Evolutionary conservation across 2,888 invertebrate genomes (phyloP).

Genomic region (Nephrotoma flavescens): DNA sequence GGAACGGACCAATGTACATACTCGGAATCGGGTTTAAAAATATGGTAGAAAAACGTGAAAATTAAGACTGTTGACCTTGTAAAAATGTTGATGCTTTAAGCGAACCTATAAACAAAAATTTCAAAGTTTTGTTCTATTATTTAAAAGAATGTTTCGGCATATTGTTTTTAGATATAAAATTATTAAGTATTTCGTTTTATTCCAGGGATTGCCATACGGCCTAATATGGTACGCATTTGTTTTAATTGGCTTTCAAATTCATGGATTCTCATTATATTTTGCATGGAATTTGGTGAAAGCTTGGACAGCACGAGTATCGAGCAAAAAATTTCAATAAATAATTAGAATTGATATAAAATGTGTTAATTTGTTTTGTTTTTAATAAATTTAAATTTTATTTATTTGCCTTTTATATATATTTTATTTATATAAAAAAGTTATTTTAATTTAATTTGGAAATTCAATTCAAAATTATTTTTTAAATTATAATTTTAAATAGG

Average conservation of each 20-base stretch:
- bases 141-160: too few relatives aligned
- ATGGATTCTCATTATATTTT: slow-evolving; percentile 73
- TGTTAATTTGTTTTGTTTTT: neutral
- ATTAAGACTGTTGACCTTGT: too few relatives aligned
- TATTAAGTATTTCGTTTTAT: neutral
- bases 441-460: neutral
- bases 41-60: too few relatives aligned
- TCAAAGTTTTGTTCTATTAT: too few relatives aligned
- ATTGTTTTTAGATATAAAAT: too few relatives aligned
- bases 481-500: neutral
- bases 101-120: too few relatives aligned
- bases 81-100: too few relatives aligned
- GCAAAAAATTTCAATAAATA: slow-evolving; percentile 51
- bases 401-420: neutral
- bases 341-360: neutral
- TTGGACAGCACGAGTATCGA: slow-evolving; percentile 62
- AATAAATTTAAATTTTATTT: neutral
- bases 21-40: too few relatives aligned
- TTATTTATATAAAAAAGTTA: neutral
- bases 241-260: slow-evolving; percentile 73
- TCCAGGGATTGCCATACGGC: slow-evolving; percentile 77
- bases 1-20: too few relatives aligned
- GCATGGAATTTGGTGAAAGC: slow-evolving; percentile 66
- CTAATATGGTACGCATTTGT: slow-evolving; percentile 88
- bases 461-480: neutral